These are phyloP conservation scores for Actias luna DNA, from an alignment of 2,888 invertebrate species.

Conservation along the genomic window DNA sequence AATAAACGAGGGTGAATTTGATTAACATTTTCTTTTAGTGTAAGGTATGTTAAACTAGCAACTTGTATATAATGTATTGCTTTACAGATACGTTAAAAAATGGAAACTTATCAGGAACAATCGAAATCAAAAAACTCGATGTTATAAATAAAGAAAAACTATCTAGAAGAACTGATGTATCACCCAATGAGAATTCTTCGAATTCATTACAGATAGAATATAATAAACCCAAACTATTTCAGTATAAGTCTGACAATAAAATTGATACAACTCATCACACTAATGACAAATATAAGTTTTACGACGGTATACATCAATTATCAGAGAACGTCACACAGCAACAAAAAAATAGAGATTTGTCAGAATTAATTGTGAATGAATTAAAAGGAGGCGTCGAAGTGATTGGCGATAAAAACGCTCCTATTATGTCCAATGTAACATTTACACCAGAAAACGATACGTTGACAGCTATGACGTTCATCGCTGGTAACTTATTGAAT, in stretches of 20 bases:
- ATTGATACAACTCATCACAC: constrained; percentile 49
- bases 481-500: constrained; percentile 72
- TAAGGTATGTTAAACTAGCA: neutral
- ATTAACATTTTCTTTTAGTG: neutral
- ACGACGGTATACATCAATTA: constrained; percentile 42
- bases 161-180: constrained; percentile 43
- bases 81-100: constrained; percentile 59
- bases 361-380: constrained; percentile 68
- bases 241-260: constrained; percentile 62
- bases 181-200: constrained; percentile 39
- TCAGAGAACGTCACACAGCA: constrained; percentile 52
- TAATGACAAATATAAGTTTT: constrained; percentile 42
- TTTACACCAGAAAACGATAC: constrained; percentile 74
- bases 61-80: neutral
- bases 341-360: constrained; percentile 57
- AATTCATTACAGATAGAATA: constrained; percentile 58
- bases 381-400: constrained; percentile 57
- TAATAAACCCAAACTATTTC: constrained; percentile 47
- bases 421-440: constrained; percentile 66
- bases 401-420: constrained; percentile 55
- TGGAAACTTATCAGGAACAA: constrained; percentile 53
- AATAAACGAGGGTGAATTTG: constrained; percentile 56
- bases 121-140: constrained; percentile 50
- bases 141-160: constrained; percentile 28
- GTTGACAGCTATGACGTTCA: constrained; percentile 68